Evolutionary conservation across 2,797 vertebrate genomes (phyloP).

Genomic region (Poecilia wingei): DNA sequence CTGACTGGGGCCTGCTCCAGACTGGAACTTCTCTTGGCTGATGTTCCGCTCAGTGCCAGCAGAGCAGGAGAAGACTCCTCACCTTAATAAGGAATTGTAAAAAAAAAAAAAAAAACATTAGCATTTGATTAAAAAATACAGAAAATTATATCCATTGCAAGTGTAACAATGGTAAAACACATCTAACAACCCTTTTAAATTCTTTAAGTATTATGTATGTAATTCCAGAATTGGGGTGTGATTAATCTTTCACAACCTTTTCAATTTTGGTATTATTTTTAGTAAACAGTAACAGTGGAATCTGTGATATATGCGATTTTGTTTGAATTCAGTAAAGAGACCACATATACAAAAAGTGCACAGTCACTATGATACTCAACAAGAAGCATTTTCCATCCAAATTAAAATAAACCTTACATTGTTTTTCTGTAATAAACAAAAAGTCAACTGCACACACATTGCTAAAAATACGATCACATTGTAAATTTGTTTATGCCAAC

Average conservation of each 20-base stretch:
- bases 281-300: neutral
- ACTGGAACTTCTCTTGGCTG: conserved; percentile 76
- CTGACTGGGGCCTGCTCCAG: conserved; percentile 75
- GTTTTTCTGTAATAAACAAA: neutral
- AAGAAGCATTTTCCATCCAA: neutral
- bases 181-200: neutral
- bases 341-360: neutral
- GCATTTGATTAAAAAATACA: conserved; percentile 1
- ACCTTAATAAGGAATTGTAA: conserved; percentile 71
- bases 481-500: neutral
- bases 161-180: neutral
- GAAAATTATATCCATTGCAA: neutral
- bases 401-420: neutral
- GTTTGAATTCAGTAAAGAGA: neutral
- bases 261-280: neutral
- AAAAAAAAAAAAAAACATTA: conserved; percentile 9
- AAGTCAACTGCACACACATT: neutral
- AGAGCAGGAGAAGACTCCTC: conserved; percentile 86
- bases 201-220: neutral
- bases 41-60: conserved; percentile 78
- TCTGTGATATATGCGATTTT: neutral
- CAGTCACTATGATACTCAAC: neutral
- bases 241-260: neutral
- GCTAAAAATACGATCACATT: neutral
- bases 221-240: neutral